These are phyloP conservation scores for Xanthostigma xanthostigma DNA, from an alignment of 2,888 invertebrate genomes.

Conservation along the genomic window DNA sequence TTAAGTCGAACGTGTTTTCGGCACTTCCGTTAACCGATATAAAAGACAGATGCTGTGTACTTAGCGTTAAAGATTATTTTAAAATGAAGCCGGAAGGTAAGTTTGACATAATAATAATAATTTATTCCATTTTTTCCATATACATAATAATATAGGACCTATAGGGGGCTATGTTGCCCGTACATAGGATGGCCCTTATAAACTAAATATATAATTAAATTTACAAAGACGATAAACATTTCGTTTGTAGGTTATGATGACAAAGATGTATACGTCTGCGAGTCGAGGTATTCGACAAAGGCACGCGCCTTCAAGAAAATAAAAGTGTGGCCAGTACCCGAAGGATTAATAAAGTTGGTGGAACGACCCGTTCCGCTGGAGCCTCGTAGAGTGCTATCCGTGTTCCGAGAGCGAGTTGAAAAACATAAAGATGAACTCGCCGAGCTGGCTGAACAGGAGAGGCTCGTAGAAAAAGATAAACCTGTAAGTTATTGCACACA, in stretches of 20 bases:
- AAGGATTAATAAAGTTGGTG: constrained; percentile 45
- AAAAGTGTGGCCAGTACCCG: constrained; percentile 57
- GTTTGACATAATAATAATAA: neutral
- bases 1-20: constrained; percentile 82
- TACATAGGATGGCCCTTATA: no score
- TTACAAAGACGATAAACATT: constrained; percentile 6
- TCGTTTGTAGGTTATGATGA: constrained; percentile 51
- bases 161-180: no score
- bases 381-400: constrained; percentile 78
- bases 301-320: constrained; percentile 87
- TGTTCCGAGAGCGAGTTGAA: constrained; percentile 80
- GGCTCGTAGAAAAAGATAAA: constrained; percentile 70
- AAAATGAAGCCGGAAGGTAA: constrained; percentile 67
- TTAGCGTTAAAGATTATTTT: constrained; percentile 91
- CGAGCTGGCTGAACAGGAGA: constrained; percentile 68
- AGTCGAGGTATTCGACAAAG: constrained; percentile 81
- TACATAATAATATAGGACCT: no score
- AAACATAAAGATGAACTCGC: constrained; percentile 82
- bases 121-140: no score
- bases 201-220: no score
- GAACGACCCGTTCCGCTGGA: constrained; percentile 61
- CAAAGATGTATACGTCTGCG: constrained; percentile 93
- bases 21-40: constrained; percentile 74
- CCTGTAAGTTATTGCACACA: constrained; percentile 41
- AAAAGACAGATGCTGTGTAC: constrained; percentile 77